Evolutionary conservation across 2,797 vertebrate species (phyloP).

Genomic region (Gallirallus australis): DNA sequence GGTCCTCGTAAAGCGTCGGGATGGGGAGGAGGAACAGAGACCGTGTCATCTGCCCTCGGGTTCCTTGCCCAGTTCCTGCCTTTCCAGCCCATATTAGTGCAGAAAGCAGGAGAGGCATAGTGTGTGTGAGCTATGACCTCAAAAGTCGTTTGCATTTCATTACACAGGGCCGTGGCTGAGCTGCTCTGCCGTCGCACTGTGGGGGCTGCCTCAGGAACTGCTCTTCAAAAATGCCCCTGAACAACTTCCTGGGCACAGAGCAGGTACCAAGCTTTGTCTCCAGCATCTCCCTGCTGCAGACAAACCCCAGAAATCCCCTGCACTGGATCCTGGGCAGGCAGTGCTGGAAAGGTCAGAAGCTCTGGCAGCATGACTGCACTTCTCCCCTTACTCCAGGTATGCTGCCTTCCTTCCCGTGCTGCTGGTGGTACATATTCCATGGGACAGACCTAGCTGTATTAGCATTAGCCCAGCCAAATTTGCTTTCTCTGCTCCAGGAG

Average conservation of each 20-base stretch:
- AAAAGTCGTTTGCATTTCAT: neutral
- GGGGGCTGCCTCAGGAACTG: neutral
- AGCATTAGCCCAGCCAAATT: neutral
- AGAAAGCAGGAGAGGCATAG: neutral
- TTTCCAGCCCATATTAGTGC: slow-evolving; percentile 7
- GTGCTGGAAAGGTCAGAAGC: neutral
- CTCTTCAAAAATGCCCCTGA: neutral
- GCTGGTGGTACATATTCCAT: neutral
- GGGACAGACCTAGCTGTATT: neutral
- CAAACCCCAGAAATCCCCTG: neutral
- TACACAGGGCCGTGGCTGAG: fast-evolving
- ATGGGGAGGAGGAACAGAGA: neutral
- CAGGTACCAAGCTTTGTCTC: neutral
- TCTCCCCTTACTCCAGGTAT: neutral
- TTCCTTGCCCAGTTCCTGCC: neutral
- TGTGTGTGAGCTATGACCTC: neutral
- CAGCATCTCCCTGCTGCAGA: neutral
- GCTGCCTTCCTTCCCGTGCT: fast-evolving
- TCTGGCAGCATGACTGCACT: neutral
- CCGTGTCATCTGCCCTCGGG: neutral
- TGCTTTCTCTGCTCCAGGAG: neutral
- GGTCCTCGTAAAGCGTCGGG: neutral
- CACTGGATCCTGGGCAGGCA: neutral
- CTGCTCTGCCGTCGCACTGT: fast-evolving
- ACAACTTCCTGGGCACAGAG: neutral